phyloP scores from a whole-genome alignment of 1,140 invertebrate species.

The Lepidurus arcticus region DNA sequence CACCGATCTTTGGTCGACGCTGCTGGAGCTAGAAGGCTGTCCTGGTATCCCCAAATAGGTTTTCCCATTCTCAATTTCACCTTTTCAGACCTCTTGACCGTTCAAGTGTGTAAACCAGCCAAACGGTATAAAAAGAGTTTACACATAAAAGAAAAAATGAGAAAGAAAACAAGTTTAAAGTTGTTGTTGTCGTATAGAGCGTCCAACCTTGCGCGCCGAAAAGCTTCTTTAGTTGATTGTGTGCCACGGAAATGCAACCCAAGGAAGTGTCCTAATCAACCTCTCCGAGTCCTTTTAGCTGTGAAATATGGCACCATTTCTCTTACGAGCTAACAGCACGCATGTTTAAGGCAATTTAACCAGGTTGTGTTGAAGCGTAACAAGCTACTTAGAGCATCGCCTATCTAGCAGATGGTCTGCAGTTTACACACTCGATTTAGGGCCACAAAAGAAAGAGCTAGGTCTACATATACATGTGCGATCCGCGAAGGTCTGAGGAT shows the following conservation, averaged over 20 bases:
- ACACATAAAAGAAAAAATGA: too few relatives aligned
- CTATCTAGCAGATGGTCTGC: neutral
- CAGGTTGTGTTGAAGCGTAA: neutral
- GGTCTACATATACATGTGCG: neutral
- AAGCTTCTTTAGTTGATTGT: neutral
- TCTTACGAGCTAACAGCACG: neutral
- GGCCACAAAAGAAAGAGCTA: neutral
- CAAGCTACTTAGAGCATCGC: neutral
- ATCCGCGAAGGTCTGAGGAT: neutral
- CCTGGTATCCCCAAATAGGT: neutral
- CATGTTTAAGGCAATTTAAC: neutral
- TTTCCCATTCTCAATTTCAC: neutral
- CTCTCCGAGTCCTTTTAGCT: neutral
- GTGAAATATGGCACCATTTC: conserved; percentile 15
- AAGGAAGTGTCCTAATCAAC: conserved; percentile 13
- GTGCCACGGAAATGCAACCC: neutral
- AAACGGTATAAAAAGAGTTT: neutral
- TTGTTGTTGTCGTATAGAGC: neutral
- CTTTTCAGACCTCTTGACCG: conserved; percentile 15
- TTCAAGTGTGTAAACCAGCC: neutral
- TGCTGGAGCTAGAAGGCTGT: neutral
- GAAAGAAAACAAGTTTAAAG: neutral
- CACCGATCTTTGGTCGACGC: neutral
- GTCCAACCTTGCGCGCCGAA: neutral
- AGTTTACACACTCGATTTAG: conserved; percentile 12